Evolutionary conservation across 2,113 vertebrate genomes (phyloP).

Genomic region (Amphiprion percula): DNA sequence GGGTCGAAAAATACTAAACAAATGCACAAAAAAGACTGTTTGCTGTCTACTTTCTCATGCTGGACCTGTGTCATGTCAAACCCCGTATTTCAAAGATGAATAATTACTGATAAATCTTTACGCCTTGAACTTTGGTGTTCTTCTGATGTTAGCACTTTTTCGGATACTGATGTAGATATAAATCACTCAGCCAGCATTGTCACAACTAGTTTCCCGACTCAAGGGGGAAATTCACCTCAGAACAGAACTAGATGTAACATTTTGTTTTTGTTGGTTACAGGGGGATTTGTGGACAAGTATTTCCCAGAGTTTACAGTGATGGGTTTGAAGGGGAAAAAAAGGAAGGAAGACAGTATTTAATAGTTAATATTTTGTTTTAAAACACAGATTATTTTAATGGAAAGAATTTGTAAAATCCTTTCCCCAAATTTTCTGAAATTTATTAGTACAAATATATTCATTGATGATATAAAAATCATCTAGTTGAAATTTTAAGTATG

Average conservation of each 20-base stretch:
- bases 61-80: constrained; percentile 15
- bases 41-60: background rate
- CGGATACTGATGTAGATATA: constrained; percentile 21
- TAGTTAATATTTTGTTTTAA: background rate
- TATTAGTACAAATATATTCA: background rate
- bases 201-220: constrained; percentile 11
- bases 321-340: background rate
- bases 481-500: background rate
- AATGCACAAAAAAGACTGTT: background rate
- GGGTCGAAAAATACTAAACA: background rate
- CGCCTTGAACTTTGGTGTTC: constrained; percentile 21
- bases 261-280: background rate
- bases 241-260: background rate
- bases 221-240: background rate
- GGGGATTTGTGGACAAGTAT: background rate
- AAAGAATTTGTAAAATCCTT: too few species aligned
- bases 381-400: background rate
- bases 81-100: background rate
- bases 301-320: background rate
- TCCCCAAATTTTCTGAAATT: too few species aligned
- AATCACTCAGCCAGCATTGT: constrained; percentile 22
- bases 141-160: constrained; percentile 27
- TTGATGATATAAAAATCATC: background rate
- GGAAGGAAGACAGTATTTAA: background rate
- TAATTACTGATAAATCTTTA: constrained; percentile 23